These are phyloP conservation scores for Atlantisia rogersi DNA, from an alignment of 2,113 vertebrate genomes.

Conservation along the genomic window DNA sequence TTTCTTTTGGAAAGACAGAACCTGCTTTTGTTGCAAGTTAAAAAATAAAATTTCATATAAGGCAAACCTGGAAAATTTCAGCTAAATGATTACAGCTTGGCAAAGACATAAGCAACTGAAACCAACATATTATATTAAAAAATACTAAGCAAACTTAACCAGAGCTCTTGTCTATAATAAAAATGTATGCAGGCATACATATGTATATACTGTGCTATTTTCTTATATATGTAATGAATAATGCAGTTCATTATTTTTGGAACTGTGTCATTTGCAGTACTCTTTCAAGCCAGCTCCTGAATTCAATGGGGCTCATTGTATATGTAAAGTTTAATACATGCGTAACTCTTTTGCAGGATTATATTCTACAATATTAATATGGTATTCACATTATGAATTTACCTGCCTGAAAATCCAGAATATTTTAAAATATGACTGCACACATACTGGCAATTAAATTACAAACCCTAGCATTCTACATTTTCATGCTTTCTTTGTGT, in stretches of 20 bases:
- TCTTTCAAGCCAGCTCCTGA: slow-evolving; percentile 58
- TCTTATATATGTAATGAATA: slow-evolving; percentile 62
- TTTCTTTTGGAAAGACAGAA: background rate
- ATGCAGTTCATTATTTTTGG: slow-evolving; percentile 71
- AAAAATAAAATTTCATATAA: slow-evolving; percentile 17
- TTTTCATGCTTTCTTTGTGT: background rate
- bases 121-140: slow-evolving; percentile 50
- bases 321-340: slow-evolving; percentile 50
- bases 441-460: background rate
- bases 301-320: slow-evolving; percentile 64
- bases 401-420: slow-evolving; percentile 31
- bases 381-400: slow-evolving; percentile 44
- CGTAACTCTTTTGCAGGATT: slow-evolving; percentile 30
- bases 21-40: background rate
- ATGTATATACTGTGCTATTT: slow-evolving; percentile 54
- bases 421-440: slow-evolving; percentile 5
- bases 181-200: slow-evolving; percentile 39
- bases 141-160: slow-evolving; percentile 42
- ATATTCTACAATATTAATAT: slow-evolving; percentile 42
- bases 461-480: background rate
- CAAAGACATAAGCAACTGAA: background rate
- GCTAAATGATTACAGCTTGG: slow-evolving; percentile 33
- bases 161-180: slow-evolving; percentile 42
- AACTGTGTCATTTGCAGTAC: slow-evolving; percentile 59
- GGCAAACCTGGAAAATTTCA: slow-evolving; percentile 43